These are phyloP conservation scores for Siniperca scherzeri DNA, from an alignment of 2,797 vertebrate genomes.

Conservation along the genomic window DNA sequence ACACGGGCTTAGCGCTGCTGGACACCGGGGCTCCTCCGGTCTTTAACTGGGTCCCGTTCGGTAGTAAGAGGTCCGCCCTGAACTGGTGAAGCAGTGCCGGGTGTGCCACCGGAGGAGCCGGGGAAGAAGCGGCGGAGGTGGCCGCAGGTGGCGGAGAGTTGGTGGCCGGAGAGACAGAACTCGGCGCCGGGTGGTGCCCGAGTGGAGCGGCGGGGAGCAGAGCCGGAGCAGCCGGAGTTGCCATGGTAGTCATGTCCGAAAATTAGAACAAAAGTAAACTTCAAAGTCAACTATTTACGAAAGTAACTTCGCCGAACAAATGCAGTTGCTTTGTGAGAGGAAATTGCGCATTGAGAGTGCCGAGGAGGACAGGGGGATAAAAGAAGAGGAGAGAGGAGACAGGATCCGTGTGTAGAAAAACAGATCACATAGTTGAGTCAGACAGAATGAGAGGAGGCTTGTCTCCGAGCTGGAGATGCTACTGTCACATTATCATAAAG, in stretches of 20 bases:
- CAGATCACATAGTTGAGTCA: slow-evolving; percentile 83
- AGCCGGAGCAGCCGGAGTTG: slow-evolving; percentile 88
- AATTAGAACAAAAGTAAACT: slow-evolving; percentile 78
- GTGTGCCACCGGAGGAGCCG: slow-evolving; percentile 84
- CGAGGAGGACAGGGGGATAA: slow-evolving; percentile 32
- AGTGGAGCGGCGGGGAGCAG: slow-evolving; percentile 92
- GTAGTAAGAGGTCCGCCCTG: slow-evolving; percentile 88
- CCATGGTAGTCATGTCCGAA: slow-evolving; percentile 90
- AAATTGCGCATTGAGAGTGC: slow-evolving; percentile 56
- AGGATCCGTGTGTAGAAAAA: slow-evolving; percentile 70
- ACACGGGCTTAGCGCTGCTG: slow-evolving; percentile 89
- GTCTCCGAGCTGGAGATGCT: slow-evolving; percentile 82
- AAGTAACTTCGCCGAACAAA: slow-evolving; percentile 85
- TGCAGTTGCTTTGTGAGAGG: slow-evolving; percentile 63
- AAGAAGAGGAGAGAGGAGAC: slow-evolving; percentile 54
- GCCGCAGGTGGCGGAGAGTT: slow-evolving; percentile 90
- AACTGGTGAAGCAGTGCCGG: slow-evolving; percentile 86
- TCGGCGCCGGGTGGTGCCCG: slow-evolving; percentile 89
- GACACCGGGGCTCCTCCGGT: slow-evolving; percentile 70
- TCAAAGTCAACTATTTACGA: slow-evolving; percentile 80
- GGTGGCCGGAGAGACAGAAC: slow-evolving; percentile 89
- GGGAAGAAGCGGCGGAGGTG: slow-evolving; percentile 87
- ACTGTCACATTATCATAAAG: slow-evolving; percentile 85
- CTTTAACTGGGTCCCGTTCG: slow-evolving; percentile 71
- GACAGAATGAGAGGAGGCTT: slow-evolving; percentile 80